Evolutionary conservation across 2,797 vertebrate species (phyloP), one percentile per base, ranked within the genome.

Genomic region (Lutjanus campechanus): DNA sequence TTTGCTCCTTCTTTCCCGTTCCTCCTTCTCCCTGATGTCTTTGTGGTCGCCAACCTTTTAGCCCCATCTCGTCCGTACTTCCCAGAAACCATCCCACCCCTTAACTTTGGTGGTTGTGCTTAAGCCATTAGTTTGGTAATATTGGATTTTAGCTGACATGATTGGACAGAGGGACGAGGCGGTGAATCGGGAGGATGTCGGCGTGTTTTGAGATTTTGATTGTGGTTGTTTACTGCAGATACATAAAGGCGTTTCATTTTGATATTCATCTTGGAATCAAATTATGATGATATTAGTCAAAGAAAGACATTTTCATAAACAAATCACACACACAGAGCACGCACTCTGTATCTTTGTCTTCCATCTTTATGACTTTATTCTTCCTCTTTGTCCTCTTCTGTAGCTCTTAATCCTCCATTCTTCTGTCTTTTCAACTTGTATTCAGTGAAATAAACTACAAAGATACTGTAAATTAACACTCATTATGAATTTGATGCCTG

Each of bases 21-120:
- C 55, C 19, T 47, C 54, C 55, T 3, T 54, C 51, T 73, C 63
- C 69, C 61, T 47, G 56, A 68, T 68, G 83, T 81, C 69, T 67
- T 68, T 89, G 90, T 59, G 89, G 88, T 88, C 58, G 54, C 53
- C 63, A 50, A 73, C 77, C 81, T 77, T 72, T 74, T 58, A 70
- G 69, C 29, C 60, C 71, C 25, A 22, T 73, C 41, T 70, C 19
- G 25, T 72, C 36, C 70, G 10, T 40, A 10, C 51, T 68, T 85
- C 36, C 56, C 5, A 66, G 55, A 58, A 76, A 36, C 36, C 20
- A 5, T 0, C 41, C 50, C 60, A 46, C 53, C 22, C 40, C 55
- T 63, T 50, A 40, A 69, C 25, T 74, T 73, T 54, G 46, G 13
- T 74, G 64, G 49, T 64, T 78, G 65, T 7, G 19, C 56, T 58